Evolutionary conservation across 1,140 invertebrate species (phyloP).

Genomic region (Hormaphis cornu): DNA sequence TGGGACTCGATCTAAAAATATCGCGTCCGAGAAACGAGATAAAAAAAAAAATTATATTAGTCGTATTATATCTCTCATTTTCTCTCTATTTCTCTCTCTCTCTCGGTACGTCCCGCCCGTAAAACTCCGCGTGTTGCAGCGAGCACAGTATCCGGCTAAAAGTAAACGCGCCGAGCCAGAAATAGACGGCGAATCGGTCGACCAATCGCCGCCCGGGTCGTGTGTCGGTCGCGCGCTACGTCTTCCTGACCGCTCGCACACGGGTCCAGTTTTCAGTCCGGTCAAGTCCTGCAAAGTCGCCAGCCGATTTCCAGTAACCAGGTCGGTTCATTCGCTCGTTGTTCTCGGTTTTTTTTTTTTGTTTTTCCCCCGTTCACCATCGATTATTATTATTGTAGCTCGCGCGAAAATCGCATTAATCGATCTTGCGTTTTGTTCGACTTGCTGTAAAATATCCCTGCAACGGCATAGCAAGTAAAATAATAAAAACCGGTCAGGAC

Average conservation of each 20-base stretch:
- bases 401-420: not conserved
- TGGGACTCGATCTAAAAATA: too few species aligned
- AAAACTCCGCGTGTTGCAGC: not conserved
- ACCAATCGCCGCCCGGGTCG: constrained; percentile 9
- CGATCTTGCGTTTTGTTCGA: not conserved
- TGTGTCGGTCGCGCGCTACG: not conserved
- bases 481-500: too few species aligned
- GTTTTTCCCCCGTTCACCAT: not conserved
- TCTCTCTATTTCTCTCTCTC: too few species aligned
- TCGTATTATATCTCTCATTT: too few species aligned
- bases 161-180: constrained; percentile 19
- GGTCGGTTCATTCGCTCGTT: not conserved
- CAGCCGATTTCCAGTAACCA: not conserved
- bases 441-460: constrained; percentile 23
- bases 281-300: constrained; percentile 8
- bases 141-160: not conserved
- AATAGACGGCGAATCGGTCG: not conserved
- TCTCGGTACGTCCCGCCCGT: too few species aligned
- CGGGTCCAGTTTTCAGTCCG: constrained; percentile 15
- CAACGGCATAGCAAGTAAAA: constrained; percentile 25
- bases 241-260: not conserved
- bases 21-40: too few species aligned
- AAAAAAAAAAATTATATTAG: too few species aligned
- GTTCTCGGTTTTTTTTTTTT: too few species aligned
- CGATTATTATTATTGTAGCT: not conserved